Evolutionary conservation across 2,888 invertebrate species (phyloP), one percentile per base, ranked within the genome.

Genomic region (Agrilus biguttatus): DNA sequence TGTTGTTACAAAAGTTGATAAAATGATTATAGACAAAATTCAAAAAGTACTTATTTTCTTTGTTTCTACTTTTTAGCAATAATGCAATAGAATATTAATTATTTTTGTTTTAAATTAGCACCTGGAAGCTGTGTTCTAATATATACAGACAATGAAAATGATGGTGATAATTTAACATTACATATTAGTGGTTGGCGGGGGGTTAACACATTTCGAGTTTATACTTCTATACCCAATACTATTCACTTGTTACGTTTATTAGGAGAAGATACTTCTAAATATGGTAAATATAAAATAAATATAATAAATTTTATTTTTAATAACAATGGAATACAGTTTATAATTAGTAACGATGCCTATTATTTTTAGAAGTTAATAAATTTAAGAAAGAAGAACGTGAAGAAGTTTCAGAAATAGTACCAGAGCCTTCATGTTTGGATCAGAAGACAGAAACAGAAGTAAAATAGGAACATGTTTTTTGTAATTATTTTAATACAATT

Each of bases 101-200:
- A 7, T 41, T 33, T 49, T 50, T 40, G 37, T 39, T 45, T 49
- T 47, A 41, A 58, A 58, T 41, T 54, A 73, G 77, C 68, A 48
- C 71, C 75, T 2, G 89, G 89, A 44, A 88, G 88, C 64, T 85
- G 88, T 56, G 73, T 88, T 33, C 65, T 90, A 8, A 72, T 81
- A 48, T 86, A 81, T 55, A 71, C 72, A 48, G 56, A 59, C 38
- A 56, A 58, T 35, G 60, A 61, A 6, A 73, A 73, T 41, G 55
- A 60, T 33, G 65, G 60, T 1, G 54, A 60, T 36, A 63, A 61
- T 1, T 69, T 79, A 39, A 66, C 73, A 5, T 68, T 91, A 39
- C 74, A 77, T 33, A 67, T 90, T 46, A 89, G 88, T 39, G 95
- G 93, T 0, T 96, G 96, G 95, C 78, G 88, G 47, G 95, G 95